Evolutionary conservation across 2,888 invertebrate genomes (phyloP).

Genomic region (Zygothrica quintamaculata): DNA sequence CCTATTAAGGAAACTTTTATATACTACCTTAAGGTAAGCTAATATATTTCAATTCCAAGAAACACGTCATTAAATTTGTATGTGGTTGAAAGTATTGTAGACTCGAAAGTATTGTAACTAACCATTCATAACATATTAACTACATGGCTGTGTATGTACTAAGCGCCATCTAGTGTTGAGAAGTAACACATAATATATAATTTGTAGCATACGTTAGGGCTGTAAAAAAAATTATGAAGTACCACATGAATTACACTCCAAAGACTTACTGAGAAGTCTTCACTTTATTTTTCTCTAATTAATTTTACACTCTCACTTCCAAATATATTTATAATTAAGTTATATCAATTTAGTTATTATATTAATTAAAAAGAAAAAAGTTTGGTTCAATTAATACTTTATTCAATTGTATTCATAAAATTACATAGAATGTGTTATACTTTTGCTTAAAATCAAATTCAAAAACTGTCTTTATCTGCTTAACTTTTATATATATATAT

Average conservation of each 20-base stretch:
- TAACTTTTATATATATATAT: constrained; percentile 7
- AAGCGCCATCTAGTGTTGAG: constrained; percentile 17
- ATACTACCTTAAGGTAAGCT: too few relatives aligned
- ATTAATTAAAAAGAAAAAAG: neutral
- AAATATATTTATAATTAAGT: neutral
- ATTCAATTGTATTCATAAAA: constrained; percentile 64
- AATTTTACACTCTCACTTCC: too few relatives aligned
- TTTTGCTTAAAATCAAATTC: constrained; percentile 46
- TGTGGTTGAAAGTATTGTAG: too few relatives aligned
- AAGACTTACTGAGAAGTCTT: too few relatives aligned
- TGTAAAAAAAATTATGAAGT: too few relatives aligned
- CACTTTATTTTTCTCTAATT: too few relatives aligned
- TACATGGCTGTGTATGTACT: too few relatives aligned
- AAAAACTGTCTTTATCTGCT: constrained; percentile 31
- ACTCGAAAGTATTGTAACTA: too few relatives aligned
- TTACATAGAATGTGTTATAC: constrained; percentile 56
- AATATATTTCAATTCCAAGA: too few relatives aligned
- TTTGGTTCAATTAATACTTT: constrained; percentile 69
- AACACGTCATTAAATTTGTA: too few relatives aligned
- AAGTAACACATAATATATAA: neutral
- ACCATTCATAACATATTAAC: too few relatives aligned
- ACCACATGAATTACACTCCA: too few relatives aligned
- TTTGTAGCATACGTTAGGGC: constrained; percentile 8
- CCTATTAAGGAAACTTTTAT: constrained; percentile 82
- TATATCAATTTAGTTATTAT: neutral